phyloP scores from a whole-genome alignment of 2,888 invertebrate species.

The Pristionchus japonicus region DNA sequence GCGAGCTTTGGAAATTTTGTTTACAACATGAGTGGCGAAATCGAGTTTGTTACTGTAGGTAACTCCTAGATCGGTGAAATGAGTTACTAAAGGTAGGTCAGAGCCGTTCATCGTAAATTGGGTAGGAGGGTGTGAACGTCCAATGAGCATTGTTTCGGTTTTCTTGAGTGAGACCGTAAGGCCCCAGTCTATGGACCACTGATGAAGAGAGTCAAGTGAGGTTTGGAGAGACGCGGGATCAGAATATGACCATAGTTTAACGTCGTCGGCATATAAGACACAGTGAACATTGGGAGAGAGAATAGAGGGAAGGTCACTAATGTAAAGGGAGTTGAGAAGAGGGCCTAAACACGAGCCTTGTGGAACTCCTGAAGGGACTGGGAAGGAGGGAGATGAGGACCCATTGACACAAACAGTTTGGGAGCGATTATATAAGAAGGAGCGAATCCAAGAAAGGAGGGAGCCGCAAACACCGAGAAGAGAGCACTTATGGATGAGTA shows the following conservation, averaged over 20 bases:
- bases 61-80: conserved; percentile 1
- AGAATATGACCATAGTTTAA: no score
- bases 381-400: no score
- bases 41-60: neutral
- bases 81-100: neutral
- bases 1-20: neutral
- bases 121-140: neutral
- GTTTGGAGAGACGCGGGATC: neutral
- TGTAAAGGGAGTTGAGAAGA: neutral
- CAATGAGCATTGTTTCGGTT: neutral
- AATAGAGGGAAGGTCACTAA: no score
- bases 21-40: neutral
- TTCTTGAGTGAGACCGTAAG: neutral
- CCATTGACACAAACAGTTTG: no score
- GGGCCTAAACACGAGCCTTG: neutral
- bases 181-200: neutral
- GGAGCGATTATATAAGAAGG: no score
- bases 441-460: no score
- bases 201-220: neutral
- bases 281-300: conserved; percentile 2
- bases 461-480: no score
- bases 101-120: neutral
- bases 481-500: no score
- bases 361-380: conserved; percentile 10
- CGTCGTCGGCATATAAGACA: conserved; percentile 8